Percentiles rank a stretch among this genome's conserved stretches.
phyloP scores from a whole-genome alignment of 2,797 vertebrate genomes.

The Harpia harpyja region DNA sequence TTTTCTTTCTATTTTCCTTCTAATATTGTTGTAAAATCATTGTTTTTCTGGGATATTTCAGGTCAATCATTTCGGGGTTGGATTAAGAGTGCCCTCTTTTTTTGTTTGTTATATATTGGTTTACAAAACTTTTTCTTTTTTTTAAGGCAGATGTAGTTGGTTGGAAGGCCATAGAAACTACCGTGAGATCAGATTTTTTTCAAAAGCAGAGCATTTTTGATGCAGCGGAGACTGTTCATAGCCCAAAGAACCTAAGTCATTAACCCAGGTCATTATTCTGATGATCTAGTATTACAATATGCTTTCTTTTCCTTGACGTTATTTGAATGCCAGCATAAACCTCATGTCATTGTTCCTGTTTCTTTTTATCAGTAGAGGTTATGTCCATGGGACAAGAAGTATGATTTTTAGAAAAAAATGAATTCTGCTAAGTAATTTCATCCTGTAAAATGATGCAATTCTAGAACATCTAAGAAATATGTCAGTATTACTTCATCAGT shows the following conservation, averaged over 20 bases:
- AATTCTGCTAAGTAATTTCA: background rate
- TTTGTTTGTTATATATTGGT: background rate
- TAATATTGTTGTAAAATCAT: background rate
- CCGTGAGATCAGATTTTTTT: background rate
- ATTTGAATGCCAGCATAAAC: background rate
- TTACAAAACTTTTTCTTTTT: background rate
- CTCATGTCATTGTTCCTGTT: background rate
- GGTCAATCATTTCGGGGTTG: background rate
- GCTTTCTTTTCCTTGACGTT: background rate
- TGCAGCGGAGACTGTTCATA: background rate
- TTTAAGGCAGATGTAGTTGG: background rate
- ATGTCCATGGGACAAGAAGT: background rate
- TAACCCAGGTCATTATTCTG: background rate
- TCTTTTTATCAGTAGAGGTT: background rate
- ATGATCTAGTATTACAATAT: background rate
- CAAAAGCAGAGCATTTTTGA: background rate
- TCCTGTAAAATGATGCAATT: background rate
- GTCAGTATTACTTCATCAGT: background rate
- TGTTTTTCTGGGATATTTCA: background rate
- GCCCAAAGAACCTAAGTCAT: background rate
- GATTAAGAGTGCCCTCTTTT: background rate
- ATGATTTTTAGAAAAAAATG: background rate
- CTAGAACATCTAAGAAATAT: background rate
- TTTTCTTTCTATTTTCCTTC: background rate
- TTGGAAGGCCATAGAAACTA: background rate